Conservation (phyloP, 2,888 invertebrate genomes). For the Eupeodes latifasciatus region DNA sequence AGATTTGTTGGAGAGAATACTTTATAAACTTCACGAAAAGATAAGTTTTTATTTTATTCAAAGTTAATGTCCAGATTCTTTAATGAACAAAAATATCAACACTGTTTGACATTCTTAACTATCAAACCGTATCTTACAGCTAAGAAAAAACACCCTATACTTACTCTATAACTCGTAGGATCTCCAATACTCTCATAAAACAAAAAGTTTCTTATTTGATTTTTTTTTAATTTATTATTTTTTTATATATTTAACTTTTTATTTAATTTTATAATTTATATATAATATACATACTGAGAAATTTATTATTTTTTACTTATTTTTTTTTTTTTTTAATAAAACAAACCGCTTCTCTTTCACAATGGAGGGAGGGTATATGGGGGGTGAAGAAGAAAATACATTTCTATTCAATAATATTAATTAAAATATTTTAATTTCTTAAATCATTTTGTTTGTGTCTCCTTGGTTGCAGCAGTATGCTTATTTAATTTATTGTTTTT, state of each 20-base stretch:
- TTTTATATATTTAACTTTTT: conserved; percentile 45
- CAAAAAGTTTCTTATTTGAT: neutral
- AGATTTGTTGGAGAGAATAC: no score
- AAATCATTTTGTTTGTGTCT: conserved; percentile 48
- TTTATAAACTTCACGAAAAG: no score
- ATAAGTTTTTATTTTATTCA: no score
- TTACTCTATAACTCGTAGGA: no score
- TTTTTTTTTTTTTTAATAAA: conserved; percentile 43
- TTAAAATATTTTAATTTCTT: conserved; percentile 61
- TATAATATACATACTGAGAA: conserved; percentile 45
- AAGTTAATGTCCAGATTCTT: no score
- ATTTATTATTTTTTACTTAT: conserved; percentile 42
- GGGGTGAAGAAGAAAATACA: conserved; percentile 17
- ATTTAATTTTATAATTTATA: conserved; percentile 68
- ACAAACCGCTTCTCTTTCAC: conserved; percentile 56
- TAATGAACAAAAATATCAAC: no score
- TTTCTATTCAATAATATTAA: conserved; percentile 44
- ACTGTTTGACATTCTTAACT: no score
- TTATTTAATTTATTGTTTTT: neutral
- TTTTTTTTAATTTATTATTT: conserved; percentile 54
- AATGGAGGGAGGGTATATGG: neutral
- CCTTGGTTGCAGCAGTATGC: neutral
- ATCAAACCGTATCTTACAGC: no score
- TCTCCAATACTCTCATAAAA: no score
- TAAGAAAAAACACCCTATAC: no score